These are phyloP conservation scores for Seriola rivoliana DNA, from an alignment of 2,113 vertebrate species.

Conservation along the genomic window DNA sequence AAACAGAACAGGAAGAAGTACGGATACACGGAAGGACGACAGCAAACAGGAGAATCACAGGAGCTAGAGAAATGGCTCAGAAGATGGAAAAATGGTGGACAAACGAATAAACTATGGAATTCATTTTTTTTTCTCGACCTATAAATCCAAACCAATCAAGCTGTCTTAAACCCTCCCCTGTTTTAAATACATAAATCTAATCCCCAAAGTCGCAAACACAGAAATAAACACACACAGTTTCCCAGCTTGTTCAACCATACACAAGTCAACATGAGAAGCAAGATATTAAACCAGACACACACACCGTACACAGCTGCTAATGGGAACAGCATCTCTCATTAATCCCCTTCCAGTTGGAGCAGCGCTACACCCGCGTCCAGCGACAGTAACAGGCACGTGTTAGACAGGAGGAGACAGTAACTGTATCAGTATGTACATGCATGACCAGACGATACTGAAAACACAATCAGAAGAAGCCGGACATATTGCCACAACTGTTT, in stretches of 20 bases:
- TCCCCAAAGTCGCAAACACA: slow-evolving; percentile 4
- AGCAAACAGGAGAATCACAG: slow-evolving; percentile 34
- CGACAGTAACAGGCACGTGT: slow-evolving; percentile 4
- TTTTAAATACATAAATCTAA: slow-evolving; percentile 26
- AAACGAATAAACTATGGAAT: slow-evolving; percentile 42
- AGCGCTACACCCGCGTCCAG: background rate
- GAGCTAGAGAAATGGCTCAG: slow-evolving; percentile 7
- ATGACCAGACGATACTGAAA: slow-evolving; percentile 53
- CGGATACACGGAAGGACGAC: slow-evolving; percentile 46
- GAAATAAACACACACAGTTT: slow-evolving; percentile 7
- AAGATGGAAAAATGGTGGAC: slow-evolving; percentile 23
- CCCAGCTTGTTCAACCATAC: background rate
- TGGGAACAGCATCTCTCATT: background rate
- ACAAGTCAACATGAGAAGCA: background rate
- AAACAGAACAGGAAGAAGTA: slow-evolving; percentile 34
- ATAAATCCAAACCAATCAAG: slow-evolving; percentile 51
- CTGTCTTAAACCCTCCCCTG: slow-evolving; percentile 23
- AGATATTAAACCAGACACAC: background rate
- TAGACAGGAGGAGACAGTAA: slow-evolving; percentile 33
- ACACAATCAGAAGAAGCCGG: slow-evolving; percentile 50
- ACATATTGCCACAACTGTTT: slow-evolving; percentile 52
- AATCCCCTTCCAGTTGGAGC: slow-evolving; percentile 14
- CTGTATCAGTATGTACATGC: slow-evolving; percentile 49
- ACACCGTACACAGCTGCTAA: slow-evolving; percentile 1
- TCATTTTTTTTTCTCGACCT: slow-evolving; percentile 25